These are phyloP conservation scores for Phlogophora meticulosa DNA, from an alignment of 2,888 invertebrate species.

Conservation along the genomic window DNA sequence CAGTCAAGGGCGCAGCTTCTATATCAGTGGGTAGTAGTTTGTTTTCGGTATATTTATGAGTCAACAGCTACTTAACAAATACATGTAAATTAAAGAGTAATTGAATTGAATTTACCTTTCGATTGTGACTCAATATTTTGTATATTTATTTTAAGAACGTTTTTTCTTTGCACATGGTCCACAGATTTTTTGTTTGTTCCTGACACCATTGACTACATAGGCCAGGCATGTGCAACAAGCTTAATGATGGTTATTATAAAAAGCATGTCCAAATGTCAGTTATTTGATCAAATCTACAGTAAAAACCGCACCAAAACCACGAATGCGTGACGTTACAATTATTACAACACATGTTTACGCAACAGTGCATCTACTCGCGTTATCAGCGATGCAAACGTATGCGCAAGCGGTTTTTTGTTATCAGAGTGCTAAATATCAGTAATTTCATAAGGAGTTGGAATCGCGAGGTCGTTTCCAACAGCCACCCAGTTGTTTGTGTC, in stretches of 20 bases:
- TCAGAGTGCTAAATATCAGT: constrained; percentile 33
- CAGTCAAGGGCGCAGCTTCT: constrained; percentile 1
- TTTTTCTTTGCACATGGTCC: too few species aligned
- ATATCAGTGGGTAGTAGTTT: constrained; percentile 4
- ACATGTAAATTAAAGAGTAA: constrained; percentile 15
- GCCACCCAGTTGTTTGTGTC: constrained; percentile 54
- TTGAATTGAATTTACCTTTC: constrained; percentile 20
- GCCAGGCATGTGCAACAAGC: neutral
- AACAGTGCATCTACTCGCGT: constrained; percentile 30
- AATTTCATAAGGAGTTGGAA: constrained; percentile 29
- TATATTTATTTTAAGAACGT: too few species aligned
- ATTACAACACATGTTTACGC: constrained; percentile 33
- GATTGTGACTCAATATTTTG: neutral
- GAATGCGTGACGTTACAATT: constrained; percentile 21
- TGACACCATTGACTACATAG: neutral
- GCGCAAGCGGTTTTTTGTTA: constrained; percentile 26
- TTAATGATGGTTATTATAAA: neutral
- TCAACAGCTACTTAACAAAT: neutral
- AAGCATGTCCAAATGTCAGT: neutral
- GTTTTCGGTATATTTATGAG: constrained; percentile 19
- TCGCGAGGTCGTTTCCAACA: constrained; percentile 54
- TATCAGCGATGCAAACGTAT: constrained; percentile 31
- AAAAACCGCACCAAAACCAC: neutral
- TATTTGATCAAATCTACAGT: constrained; percentile 12
- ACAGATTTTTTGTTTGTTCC: too few species aligned